Evolutionary conservation across 2,888 invertebrate genomes (phyloP).

Genomic region (Blastobasis lacticolella): DNA sequence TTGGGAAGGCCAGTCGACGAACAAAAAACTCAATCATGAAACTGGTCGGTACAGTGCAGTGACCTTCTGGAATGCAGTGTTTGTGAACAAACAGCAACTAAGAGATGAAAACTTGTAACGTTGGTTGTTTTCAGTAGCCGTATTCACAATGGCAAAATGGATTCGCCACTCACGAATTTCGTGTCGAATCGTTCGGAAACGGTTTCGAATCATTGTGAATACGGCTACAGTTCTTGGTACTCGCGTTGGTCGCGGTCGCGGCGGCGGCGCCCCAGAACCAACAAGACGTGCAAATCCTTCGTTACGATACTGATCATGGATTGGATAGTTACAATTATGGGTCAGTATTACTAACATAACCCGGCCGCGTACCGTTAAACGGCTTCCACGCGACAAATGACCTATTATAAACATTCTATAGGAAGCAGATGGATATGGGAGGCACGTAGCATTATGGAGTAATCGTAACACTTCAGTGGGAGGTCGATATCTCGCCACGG

Average conservation of each 20-base stretch:
- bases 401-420: neutral
- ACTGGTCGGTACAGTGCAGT: slow-evolving; percentile 44
- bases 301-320: slow-evolving; percentile 77
- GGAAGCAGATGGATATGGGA: neutral
- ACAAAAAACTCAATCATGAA: slow-evolving; percentile 52
- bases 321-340: slow-evolving; percentile 73
- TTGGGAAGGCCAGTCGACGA: slow-evolving; percentile 42
- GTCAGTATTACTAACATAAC: slow-evolving; percentile 39
- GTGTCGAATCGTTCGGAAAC: too few relatives aligned
- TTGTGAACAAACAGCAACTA: slow-evolving; percentile 20
- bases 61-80: slow-evolving; percentile 20
- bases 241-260: slow-evolving; percentile 41
- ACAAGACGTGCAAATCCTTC: slow-evolving; percentile 74
- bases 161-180: too few relatives aligned
- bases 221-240: slow-evolving; percentile 49
- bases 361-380: neutral
- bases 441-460: neutral
- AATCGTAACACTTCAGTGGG: neutral
- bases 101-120: slow-evolving; percentile 12
- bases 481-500: neutral
- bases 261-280: slow-evolving; percentile 52
- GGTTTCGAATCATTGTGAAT: too few relatives aligned
- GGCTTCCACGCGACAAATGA: neutral
- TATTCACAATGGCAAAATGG: too few relatives aligned
- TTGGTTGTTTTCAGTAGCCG: slow-evolving; percentile 49